Evolutionary conservation across 2,888 invertebrate species (phyloP), one percentile per base, ranked within the genome.

Genomic region (Prosopocoilus inquinatus): DNA sequence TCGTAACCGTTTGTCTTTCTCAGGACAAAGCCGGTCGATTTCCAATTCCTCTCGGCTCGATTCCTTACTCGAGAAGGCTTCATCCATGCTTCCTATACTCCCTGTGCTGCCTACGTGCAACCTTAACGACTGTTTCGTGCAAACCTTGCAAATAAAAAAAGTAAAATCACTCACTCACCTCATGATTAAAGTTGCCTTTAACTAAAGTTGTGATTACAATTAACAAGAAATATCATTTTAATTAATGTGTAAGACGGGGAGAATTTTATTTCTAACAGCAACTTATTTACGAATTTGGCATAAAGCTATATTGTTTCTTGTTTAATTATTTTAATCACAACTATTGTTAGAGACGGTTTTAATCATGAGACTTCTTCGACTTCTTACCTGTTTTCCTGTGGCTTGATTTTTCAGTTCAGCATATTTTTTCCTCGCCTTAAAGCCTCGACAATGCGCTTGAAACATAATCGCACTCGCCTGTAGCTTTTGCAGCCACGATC

Each of bases 401-500:
- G 41, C 47, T 41, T 50, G 49, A 20, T 48, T 49, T 62, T 71
- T 78, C 61, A 81, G 66, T 12, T 80, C 80, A 0, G 79, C 80
- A 57, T 83, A 80, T 57, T 78, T 75, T 67, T 81, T 79, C 59
- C 90, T 77, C 1, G 87, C 79, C 36, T 85, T 73, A 64, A 81
- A 84, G 0, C 92, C 92, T 16, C 89, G 78, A 7, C 87, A 84
- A 63, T 82, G 82, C 1, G 91, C 87, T 74, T 94, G 93, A 70
- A 94, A 84, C 12, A 77, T 70, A 3, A 88, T 71, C 11, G 87
- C 74, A 4, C 84, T 83, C 7, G 73, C 70, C 44, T 82, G 81
- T 7, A 93, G 75, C 55, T 84, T 84, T 56, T 81, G 76, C 74
- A 84, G 89, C 85, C 88, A 88, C 47, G 80, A 80, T 2, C 88